Evolutionary conservation across 2,888 invertebrate genomes (phyloP).

Genomic region (Tortrix viridana): DNA sequence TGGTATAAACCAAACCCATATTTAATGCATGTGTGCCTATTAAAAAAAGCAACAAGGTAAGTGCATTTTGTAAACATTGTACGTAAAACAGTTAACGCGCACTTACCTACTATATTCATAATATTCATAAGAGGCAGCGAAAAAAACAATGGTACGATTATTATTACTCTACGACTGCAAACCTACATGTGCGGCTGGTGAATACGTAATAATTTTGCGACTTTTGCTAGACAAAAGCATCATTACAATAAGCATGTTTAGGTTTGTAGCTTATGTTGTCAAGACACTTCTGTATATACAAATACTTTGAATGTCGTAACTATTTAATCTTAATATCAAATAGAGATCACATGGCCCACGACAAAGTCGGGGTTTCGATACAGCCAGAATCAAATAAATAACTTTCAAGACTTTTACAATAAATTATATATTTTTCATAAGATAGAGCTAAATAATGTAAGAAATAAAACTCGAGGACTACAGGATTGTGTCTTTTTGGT

Average conservation of each 20-base stretch:
- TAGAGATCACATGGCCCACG: conserved; percentile 20
- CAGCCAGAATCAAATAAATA: no score
- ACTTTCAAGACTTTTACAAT: no score
- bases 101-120: not conserved
- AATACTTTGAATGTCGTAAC: not conserved
- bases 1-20: no score
- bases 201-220: not conserved
- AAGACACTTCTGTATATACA: not conserved
- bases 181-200: no score
- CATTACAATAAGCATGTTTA: not conserved
- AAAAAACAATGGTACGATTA: not conserved
- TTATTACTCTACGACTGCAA: no score
- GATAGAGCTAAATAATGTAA: no score
- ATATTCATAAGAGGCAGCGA: not conserved
- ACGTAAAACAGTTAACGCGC: not conserved
- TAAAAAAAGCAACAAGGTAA: no score
- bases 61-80: no score
- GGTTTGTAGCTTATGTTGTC: not conserved
- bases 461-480: no score
- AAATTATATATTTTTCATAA: no score
- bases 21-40: no score
- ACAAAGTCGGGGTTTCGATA: not conserved
- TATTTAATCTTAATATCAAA: conserved; percentile 12
- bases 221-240: not conserved
- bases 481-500: no score